Evolutionary conservation across 2,888 invertebrate genomes (phyloP).

Genomic region (Craniophora ligustri): DNA sequence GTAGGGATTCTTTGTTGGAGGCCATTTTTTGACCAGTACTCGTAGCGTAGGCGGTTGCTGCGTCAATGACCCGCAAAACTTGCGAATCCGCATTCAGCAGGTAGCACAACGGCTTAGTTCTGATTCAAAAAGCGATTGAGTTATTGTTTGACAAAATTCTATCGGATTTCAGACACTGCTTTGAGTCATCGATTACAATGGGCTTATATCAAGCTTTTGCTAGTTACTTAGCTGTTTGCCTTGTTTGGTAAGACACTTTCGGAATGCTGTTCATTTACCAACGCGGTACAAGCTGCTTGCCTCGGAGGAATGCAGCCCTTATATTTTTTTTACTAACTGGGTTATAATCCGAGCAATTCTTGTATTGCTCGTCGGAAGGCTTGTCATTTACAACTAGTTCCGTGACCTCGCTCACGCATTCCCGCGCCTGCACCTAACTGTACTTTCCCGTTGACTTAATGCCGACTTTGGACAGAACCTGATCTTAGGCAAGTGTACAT

Average conservation of each 20-base stretch:
- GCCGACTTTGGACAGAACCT: conserved; percentile 87
- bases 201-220: conserved; percentile 20
- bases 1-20: conserved; percentile 51
- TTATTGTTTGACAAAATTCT: conserved; percentile 63
- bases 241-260: conserved; percentile 39
- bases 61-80: conserved; percentile 88
- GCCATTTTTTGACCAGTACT: conserved; percentile 73
- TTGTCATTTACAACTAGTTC: conserved; percentile 88
- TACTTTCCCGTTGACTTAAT: conserved; percentile 88
- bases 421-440: conserved; percentile 88
- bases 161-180: conserved; percentile 45
- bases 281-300: conserved; percentile 31
- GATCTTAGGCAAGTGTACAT: conserved; percentile 86
- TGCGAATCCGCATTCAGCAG: conserved; percentile 86
- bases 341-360: conserved; percentile 76
- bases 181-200: conserved; percentile 46
- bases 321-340: conserved; percentile 58
- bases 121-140: conserved; percentile 62
- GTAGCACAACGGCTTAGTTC: conserved; percentile 67
- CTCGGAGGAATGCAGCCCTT: conserved; percentile 44
- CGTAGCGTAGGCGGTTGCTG: conserved; percentile 82
- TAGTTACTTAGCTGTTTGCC: conserved; percentile 35
- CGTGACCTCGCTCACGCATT: conserved; percentile 89
- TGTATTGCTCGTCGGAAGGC: conserved; percentile 81
- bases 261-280: conserved; percentile 32